phyloP scores from a whole-genome alignment of 2,113 vertebrate species.

The Aspidoscelis tigris region DNA sequence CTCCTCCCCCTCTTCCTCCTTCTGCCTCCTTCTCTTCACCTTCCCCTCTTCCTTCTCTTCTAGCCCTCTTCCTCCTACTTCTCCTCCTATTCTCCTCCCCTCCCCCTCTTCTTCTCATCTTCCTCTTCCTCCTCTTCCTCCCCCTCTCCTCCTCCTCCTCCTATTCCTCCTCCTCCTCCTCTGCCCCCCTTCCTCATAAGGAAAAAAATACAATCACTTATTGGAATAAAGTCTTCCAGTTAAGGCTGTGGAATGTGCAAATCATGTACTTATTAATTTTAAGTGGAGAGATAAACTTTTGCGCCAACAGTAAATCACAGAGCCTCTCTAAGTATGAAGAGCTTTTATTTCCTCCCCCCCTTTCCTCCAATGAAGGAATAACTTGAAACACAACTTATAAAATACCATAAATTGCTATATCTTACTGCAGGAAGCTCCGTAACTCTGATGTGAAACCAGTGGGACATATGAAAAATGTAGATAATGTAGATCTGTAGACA shows the following conservation, averaged over 20 bases:
- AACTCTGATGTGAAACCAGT: not conserved
- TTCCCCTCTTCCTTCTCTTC: not conserved
- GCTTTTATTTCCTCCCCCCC: not conserved
- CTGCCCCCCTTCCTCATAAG: not conserved
- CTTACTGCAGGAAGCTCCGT: not conserved
- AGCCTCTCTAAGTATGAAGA: not conserved
- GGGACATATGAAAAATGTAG: not conserved
- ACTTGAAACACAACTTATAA: not conserved
- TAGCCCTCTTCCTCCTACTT: no score
- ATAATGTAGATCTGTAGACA: not conserved
- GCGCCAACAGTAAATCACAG: not conserved
- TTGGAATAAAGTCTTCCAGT: not conserved
- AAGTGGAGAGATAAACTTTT: not conserved
- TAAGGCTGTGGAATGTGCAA: not conserved
- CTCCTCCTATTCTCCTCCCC: no score
- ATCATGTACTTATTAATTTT: slow-evolving; percentile 15
- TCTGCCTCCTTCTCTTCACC: no score
- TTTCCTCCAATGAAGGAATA: not conserved
- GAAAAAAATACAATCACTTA: not conserved
- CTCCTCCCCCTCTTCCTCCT: no score
- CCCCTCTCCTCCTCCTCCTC: no score
- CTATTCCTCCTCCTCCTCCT: no score
- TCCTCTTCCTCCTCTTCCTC: no score
- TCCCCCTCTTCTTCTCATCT: no score
- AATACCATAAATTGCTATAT: not conserved